Conservation (phyloP, 1,140 invertebrate genomes). For the Magallana gigas region DNA sequence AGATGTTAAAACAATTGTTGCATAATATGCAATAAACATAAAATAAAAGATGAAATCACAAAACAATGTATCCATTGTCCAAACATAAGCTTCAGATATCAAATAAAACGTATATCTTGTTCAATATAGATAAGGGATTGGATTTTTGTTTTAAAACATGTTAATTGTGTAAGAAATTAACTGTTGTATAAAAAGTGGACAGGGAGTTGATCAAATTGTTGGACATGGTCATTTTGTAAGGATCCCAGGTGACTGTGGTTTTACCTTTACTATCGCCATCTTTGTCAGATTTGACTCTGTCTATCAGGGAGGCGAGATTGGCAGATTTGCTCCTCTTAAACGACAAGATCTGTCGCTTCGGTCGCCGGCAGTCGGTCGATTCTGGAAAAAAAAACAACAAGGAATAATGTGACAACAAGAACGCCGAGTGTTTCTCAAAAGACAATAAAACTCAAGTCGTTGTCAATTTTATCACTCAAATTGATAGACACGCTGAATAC, state of each 20-base stretch:
- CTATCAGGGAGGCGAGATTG: constrained; percentile 69
- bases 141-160: no score
- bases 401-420: not conserved
- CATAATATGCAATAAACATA: no score
- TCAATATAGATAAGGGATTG: no score
- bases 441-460: not conserved
- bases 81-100: no score
- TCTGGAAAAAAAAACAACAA: constrained; percentile 56
- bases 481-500: not conserved
- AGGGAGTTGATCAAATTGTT: no score
- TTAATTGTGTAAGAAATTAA: no score
- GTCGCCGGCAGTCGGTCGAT: constrained; percentile 51
- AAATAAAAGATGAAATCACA: no score
- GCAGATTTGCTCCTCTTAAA: constrained; percentile 72
- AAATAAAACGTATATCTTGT: no score
- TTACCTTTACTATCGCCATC: constrained; percentile 69
- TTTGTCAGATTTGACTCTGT: constrained; percentile 67
- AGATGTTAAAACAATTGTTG: no score
- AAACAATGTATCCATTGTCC: no score
- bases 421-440: not conserved
- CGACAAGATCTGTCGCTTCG: constrained; percentile 69
- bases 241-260: not conserved
- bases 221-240: no score
- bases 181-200: no score
- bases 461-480: not conserved